A percentile compares a stretch with the other conserved stretches of the same genome.
Evolutionary conservation across 1,140 invertebrate genomes (phyloP).

Genomic region (Tachypleus tridentatus): DNA sequence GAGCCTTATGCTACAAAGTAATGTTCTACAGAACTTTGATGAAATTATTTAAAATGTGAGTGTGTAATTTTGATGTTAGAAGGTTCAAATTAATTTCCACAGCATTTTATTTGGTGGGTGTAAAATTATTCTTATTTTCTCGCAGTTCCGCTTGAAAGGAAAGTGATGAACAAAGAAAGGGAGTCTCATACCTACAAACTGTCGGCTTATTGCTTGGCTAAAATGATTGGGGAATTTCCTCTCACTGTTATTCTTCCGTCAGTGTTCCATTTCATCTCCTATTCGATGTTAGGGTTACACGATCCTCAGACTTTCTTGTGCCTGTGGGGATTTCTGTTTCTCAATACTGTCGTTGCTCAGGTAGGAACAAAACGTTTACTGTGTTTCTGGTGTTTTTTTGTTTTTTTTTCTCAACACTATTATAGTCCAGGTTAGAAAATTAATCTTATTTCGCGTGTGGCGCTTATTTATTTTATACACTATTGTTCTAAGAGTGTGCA

Average conservation of each 20-base stretch:
- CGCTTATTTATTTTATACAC: too few species aligned
- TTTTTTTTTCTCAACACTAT: too few species aligned
- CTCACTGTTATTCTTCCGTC: slow-evolving; percentile 61
- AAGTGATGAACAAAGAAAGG: slow-evolving; percentile 71
- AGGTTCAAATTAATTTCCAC: too few species aligned
- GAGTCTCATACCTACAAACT: slow-evolving; percentile 65
- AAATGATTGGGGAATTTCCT: slow-evolving; percentile 70
- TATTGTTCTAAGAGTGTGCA: too few species aligned
- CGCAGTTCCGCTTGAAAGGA: slow-evolving; percentile 64
- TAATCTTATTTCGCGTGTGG: too few species aligned
- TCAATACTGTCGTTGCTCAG: slow-evolving; percentile 64
- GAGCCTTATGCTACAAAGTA: too few species aligned
- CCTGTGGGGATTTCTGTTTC: slow-evolving; percentile 55
- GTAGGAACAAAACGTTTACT: slow-evolving; percentile 30
- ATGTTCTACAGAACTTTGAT: too few species aligned
- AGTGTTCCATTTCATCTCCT: slow-evolving; percentile 64
- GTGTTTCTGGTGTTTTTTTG: too few species aligned
- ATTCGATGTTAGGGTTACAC: slow-evolving; percentile 55
- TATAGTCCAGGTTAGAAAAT: too few species aligned
- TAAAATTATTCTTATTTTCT: slow-evolving; percentile 10
- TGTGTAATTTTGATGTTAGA: too few species aligned
- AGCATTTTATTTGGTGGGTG: too few species aligned
- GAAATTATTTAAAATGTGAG: too few species aligned
- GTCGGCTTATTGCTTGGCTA: slow-evolving; percentile 72
- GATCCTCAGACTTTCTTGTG: slow-evolving; percentile 48